Conservation (phyloP, 2,888 invertebrate species). For the Plutella xylostella region DNA sequence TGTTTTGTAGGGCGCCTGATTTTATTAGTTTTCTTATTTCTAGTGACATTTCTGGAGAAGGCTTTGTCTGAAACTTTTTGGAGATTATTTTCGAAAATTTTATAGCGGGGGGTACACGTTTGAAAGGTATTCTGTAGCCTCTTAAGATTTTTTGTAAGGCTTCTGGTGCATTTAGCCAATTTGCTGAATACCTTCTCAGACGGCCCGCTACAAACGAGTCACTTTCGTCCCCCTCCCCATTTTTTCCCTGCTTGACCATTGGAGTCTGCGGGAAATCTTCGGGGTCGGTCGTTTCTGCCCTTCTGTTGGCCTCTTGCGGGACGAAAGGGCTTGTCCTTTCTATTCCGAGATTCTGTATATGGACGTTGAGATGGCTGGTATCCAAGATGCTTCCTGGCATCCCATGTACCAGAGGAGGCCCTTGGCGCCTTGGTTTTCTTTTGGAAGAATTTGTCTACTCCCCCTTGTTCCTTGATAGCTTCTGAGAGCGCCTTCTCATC, state of each 20-base stretch:
- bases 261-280: too few relatives aligned
- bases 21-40: background rate
- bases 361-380: background rate
- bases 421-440: background rate
- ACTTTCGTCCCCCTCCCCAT: background rate
- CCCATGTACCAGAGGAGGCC: background rate
- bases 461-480: conserved; percentile 3
- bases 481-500: conserved; percentile 6
- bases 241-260: background rate
- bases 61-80: background rate
- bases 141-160: conserved; percentile 10
- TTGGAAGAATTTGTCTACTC: conserved; percentile 3
- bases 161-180: conserved; percentile 5
- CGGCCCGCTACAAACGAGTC: conserved; percentile 1
- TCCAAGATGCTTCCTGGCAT: too few relatives aligned
- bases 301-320: background rate
- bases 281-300: background rate
- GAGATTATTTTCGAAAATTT: background rate
- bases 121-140: conserved; percentile 15
- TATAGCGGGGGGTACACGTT: background rate
- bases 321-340: background rate
- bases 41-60: background rate
- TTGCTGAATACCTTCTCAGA: background rate
- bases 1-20: background rate
- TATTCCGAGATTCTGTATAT: background rate